These are phyloP conservation scores for Antechinus stuartii DNA, from an alignment of 2,113 vertebrate species.

Conservation along the genomic window DNA sequence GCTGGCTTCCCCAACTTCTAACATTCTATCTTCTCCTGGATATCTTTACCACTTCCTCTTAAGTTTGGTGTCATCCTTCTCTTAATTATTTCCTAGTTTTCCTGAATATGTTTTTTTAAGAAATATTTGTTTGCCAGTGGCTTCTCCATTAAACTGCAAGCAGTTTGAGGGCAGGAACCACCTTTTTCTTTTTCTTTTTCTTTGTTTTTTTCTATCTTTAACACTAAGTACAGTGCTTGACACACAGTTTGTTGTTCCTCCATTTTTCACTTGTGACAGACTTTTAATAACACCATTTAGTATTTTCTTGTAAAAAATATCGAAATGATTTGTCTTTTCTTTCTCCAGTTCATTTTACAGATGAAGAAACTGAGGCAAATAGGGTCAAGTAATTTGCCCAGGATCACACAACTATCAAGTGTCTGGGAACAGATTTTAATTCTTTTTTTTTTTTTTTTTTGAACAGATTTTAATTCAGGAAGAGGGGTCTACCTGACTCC, in stretches of 20 bases:
- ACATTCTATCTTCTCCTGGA: not conserved
- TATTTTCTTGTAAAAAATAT: not conserved
- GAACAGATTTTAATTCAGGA: not conserved
- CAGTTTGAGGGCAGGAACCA: too few relatives aligned
- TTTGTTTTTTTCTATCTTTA: not conserved
- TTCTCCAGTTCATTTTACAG: not conserved
- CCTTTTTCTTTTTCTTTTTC: not conserved
- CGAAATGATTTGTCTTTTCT: not conserved
- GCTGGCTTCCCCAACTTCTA: not conserved
- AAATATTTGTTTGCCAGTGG: not conserved
- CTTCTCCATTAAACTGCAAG: not conserved
- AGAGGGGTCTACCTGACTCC: not conserved
- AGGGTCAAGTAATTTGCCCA: not conserved
- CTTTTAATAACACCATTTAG: not conserved
- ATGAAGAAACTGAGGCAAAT: not conserved
- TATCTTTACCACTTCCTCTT: not conserved
- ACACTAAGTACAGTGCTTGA: not conserved
- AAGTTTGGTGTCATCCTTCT: not conserved
- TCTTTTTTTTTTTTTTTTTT: too few relatives aligned
- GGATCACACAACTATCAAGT: not conserved
- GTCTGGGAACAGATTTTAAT: not conserved
- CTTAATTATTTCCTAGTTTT: not conserved
- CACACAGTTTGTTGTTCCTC: not conserved
- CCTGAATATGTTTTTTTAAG: not conserved
- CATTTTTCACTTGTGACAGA: not conserved